Conservation (phyloP, 2,113 vertebrate genomes). For the Acrocephalus arundinaceus region DNA sequence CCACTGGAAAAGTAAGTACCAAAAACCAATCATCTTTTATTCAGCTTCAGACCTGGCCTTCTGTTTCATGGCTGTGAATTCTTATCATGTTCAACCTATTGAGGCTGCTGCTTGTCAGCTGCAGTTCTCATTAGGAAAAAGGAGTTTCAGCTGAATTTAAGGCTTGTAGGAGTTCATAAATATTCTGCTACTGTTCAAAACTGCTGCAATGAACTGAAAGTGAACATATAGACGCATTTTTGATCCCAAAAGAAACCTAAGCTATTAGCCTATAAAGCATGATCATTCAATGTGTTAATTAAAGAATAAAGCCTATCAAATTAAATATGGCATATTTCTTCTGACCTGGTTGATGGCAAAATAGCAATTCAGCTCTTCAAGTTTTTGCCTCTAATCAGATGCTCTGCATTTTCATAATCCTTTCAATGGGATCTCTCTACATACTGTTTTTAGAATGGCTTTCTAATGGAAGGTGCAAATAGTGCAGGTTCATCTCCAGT, state of each 20-base stretch:
- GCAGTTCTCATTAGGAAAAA: conserved; percentile 37
- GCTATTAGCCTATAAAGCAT: background rate
- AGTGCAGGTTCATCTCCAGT: rapidly evolving
- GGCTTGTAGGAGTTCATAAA: conserved; percentile 41
- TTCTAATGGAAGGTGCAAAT: background rate
- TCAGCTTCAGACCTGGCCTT: conserved; percentile 3
- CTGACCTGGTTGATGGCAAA: background rate
- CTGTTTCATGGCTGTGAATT: conserved; percentile 36
- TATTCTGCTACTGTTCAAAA: conserved; percentile 37
- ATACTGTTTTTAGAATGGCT: background rate
- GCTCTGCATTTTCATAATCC: background rate
- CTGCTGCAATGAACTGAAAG: background rate
- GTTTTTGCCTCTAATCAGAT: background rate
- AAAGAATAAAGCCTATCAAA: background rate
- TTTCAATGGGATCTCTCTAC: background rate
- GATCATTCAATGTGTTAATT: background rate
- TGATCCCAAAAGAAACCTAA: background rate
- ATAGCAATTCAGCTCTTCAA: background rate
- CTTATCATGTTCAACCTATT: conserved; percentile 39
- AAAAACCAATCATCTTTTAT: background rate
- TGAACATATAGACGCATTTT: background rate
- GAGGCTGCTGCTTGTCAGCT: conserved; percentile 55
- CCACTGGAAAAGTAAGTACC: background rate
- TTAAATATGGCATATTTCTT: background rate
- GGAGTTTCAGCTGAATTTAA: conserved; percentile 16